These are phyloP conservation scores for Heliothis virescens DNA, from an alignment of 1,140 invertebrate species.

Conservation along the genomic window DNA sequence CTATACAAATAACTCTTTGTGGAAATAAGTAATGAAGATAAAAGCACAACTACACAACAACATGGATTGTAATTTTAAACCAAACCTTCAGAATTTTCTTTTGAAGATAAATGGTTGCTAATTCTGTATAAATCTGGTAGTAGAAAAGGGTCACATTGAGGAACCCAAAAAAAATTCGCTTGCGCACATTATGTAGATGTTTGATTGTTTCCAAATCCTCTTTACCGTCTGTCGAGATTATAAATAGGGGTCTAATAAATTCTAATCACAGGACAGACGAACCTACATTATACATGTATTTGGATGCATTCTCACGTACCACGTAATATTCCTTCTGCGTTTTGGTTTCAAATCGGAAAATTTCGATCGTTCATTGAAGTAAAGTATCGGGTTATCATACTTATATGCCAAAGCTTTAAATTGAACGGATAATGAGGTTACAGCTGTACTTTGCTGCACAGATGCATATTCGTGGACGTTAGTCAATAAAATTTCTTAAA, in stretches of 20 bases:
- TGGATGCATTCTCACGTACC: conserved; percentile 19
- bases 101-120: too few species aligned
- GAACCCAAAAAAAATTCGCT: conserved; percentile 11
- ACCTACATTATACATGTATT: not conserved
- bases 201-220: conserved; percentile 44
- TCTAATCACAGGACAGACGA: conserved; percentile 36
- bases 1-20: too few species aligned
- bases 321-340: not conserved
- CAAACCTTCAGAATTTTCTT: not conserved
- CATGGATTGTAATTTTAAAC: too few species aligned
- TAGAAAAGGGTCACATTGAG: not conserved
- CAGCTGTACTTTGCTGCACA: not conserved
- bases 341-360: conserved; percentile 10
- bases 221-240: conserved; percentile 32
- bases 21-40: too few species aligned
- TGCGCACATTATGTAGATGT: conserved; percentile 1
- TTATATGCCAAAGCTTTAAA: not conserved
- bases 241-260: conserved; percentile 36
- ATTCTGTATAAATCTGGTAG: not conserved
- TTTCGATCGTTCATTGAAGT: not conserved
- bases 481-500: not conserved
- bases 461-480: not conserved
- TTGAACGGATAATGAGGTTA: not conserved
- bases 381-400: not conserved
- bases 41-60: too few species aligned